These are phyloP conservation scores for Zootermopsis nevadensis DNA, from an alignment of 2,888 invertebrate species.

Conservation along the genomic window DNA sequence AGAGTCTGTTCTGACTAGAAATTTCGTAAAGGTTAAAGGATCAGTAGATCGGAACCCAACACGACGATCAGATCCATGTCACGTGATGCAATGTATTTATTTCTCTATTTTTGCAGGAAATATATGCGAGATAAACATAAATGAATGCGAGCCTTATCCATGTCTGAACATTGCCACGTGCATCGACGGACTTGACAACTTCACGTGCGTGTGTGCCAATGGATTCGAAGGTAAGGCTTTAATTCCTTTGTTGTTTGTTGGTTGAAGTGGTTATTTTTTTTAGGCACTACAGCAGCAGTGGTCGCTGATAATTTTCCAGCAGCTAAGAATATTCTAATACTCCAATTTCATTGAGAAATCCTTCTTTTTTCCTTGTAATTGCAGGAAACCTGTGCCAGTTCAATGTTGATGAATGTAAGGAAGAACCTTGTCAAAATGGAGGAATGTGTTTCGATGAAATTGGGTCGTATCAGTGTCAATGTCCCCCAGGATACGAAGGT, in stretches of 20 bases:
- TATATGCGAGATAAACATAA: constrained; percentile 36
- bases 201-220: constrained; percentile 11
- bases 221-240: constrained; percentile 43
- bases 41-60: too few species aligned
- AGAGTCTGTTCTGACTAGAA: too few species aligned
- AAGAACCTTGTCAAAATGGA: constrained; percentile 65
- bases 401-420: constrained; percentile 62
- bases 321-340: too few species aligned
- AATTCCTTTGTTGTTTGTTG: too few species aligned
- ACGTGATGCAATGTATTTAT: too few species aligned
- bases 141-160: constrained; percentile 36
- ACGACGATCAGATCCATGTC: too few species aligned
- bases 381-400: constrained; percentile 68
- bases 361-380: constrained; percentile 13
- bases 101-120: neutral
- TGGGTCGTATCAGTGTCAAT: constrained; percentile 62
- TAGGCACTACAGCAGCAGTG: too few species aligned
- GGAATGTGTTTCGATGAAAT: constrained; percentile 65
- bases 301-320: too few species aligned
- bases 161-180: constrained; percentile 31
- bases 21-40: too few species aligned
- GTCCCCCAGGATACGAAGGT: constrained; percentile 56
- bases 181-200: constrained; percentile 32
- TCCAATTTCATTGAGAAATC: too few species aligned
- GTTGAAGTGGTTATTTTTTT: too few species aligned